Base-by-base conservation (phyloP, 2,797 vertebrate genomes). In the Scleropages formosus region DNA sequence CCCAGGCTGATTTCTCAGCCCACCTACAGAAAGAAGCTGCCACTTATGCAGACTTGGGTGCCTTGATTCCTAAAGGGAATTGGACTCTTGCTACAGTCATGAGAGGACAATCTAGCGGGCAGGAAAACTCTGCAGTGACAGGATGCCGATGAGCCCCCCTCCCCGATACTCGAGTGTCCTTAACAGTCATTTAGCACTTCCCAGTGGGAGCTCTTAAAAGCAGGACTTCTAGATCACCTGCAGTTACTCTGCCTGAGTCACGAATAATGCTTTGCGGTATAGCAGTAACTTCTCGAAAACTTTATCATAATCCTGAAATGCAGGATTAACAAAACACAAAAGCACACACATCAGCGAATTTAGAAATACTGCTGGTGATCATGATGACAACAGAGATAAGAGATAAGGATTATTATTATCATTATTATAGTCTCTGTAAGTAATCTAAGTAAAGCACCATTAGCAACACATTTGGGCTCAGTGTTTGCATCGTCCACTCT, bases 121-220 rank as follows among this genome's bases (percentile, higher is more conserved):
- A 1, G 24, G 24, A 56, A 24, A 22, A 71, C 65, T 66, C 64
- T 46, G 47, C 44, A n/a, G 10, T 39, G 22, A 31, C 47, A 12
- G 44, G 65, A 67, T 44, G 56, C 27, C 49, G 56, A 53, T 71
- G 47, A 53, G 16, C 15, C 56, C 47, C 51, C 15, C 56, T 47
- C 51, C 56, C 49, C 24, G 49, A 56, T 56, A 71, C 27, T 39
- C 31, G 71, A 71, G 51, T 13, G 51, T 15, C 24, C 24, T 26
- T 56, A 53, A 58, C 22, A 71, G 68, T 53, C 49, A 56, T 71
- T 71, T 53, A 58, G 16, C 0, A 16, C 31, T 58, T 71, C 24
- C 68, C 68, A 13, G 51, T n/a, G 24, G 68, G 68, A 18, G 24
- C 47, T 71, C n/a, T 56, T 71, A 24, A 53, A 56, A 56, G 68